Conservation (phyloP, 1,140 invertebrate genomes). For the Bombus cullumanus region DNA sequence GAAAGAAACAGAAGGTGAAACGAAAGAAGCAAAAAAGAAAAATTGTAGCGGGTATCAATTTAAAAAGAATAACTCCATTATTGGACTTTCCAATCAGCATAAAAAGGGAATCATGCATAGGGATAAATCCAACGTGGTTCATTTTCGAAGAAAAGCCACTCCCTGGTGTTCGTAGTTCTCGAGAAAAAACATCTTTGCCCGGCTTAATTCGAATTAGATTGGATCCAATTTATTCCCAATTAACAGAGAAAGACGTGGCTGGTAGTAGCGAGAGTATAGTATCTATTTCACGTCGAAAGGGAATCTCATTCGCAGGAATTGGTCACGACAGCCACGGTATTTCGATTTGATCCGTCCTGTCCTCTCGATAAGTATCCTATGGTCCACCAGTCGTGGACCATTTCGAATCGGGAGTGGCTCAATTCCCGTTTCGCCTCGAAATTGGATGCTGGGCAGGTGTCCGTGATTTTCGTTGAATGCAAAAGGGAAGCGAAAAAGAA, state of each 20-base stretch:
- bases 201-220: constrained; percentile 74
- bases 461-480: constrained; percentile 40
- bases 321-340: constrained; percentile 54
- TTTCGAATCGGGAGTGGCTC: constrained; percentile 60
- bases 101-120: not conserved
- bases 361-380: constrained; percentile 51
- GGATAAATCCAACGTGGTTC: constrained; percentile 25
- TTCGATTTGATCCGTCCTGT: constrained; percentile 57
- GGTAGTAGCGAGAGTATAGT: constrained; percentile 2
- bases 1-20: not conserved
- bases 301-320: constrained; percentile 42
- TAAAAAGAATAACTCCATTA: constrained; percentile 45
- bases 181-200: constrained; percentile 36
- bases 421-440: constrained; percentile 53
- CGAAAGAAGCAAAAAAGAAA: not conserved
- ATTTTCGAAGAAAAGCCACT: constrained; percentile 54
- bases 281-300: constrained; percentile 56
- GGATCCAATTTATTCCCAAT: constrained; percentile 76
- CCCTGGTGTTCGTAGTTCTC: not conserved
- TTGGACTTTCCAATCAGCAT: constrained; percentile 36
- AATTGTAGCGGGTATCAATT: not conserved
- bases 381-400: constrained; percentile 19
- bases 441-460: constrained; percentile 50
- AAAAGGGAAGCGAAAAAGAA: constrained; percentile 15
- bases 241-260: constrained; percentile 58